Evolutionary conservation across 2,113 vertebrate species (phyloP).

Genomic region (Oncorhynchus nerka): DNA sequence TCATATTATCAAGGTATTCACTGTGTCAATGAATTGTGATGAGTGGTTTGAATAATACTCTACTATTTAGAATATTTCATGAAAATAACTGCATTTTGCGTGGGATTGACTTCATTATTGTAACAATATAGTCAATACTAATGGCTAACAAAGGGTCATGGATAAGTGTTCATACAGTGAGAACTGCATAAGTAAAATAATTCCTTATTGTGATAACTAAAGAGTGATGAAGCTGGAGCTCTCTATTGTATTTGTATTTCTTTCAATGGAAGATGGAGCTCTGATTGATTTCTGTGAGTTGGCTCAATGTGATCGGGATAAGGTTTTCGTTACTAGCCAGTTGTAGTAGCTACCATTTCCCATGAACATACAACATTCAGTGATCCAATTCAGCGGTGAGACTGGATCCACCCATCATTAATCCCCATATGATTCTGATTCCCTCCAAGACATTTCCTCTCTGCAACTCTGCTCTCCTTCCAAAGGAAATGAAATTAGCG

Average conservation of each 20-base stretch:
- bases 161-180: too few relatives aligned
- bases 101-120: too few relatives aligned
- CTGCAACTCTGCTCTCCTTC: conserved; percentile 36
- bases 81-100: too few relatives aligned
- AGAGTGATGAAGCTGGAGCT: too few relatives aligned
- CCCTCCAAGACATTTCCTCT: conserved; percentile 54
- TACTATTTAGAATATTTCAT: conserved; percentile 50
- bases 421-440: conserved; percentile 54
- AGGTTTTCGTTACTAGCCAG: conserved; percentile 1
- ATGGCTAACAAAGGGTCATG: too few relatives aligned
- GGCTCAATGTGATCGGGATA: conserved; percentile 28
- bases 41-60: conserved; percentile 42
- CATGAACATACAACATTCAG: background rate
- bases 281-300: background rate
- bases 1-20: background rate
- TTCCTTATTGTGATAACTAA: too few relatives aligned
- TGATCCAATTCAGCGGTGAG: conserved; percentile 26
- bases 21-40: conserved; percentile 17
- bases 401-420: conserved; percentile 66
- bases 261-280: background rate
- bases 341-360: background rate
- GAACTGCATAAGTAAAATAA: too few relatives aligned
- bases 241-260: background rate
- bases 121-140: too few relatives aligned
- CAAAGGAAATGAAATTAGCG: conserved; percentile 61